phyloP scores from a whole-genome alignment of 2,888 invertebrate species.

The Stenodera caucasica region DNA sequence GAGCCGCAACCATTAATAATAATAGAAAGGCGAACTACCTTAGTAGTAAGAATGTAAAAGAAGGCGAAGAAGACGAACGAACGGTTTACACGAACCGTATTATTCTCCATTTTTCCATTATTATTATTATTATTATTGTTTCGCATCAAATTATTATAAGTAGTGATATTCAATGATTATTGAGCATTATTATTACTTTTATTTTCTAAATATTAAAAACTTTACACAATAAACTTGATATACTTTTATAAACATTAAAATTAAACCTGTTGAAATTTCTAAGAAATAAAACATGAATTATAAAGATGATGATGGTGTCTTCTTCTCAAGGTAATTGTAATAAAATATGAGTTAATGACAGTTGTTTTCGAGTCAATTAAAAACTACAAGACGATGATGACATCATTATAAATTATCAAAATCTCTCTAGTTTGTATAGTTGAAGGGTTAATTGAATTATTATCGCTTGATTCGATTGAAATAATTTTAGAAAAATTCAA shows the following conservation, averaged over 20 bases:
- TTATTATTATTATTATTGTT: slow-evolving; percentile 30
- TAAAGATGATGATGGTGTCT: neutral
- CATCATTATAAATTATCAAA: neutral
- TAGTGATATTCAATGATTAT: slow-evolving; percentile 39
- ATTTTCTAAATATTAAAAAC: too few species aligned
- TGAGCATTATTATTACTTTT: slow-evolving; percentile 19
- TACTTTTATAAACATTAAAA: neutral
- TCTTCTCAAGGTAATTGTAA: neutral
- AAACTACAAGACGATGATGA: neutral
- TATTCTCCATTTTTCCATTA: too few species aligned
- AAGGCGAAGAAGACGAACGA: slow-evolving; percentile 5
- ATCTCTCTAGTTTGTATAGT: neutral
- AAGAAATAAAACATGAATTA: neutral
- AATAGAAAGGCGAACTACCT: slow-evolving; percentile 30
- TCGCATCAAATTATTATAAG: slow-evolving; percentile 34
- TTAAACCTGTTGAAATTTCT: slow-evolving; percentile 2
- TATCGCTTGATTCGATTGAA: too few species aligned
- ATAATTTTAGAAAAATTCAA: too few species aligned
- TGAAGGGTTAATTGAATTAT: too few species aligned
- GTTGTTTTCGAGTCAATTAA: neutral
- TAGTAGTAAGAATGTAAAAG: slow-evolving; percentile 15
- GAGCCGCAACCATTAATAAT: slow-evolving; percentile 29
- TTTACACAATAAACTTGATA: too few species aligned
- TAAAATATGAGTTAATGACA: neutral
- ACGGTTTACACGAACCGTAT: slow-evolving; percentile 29